Percentiles rank a stretch among this genome's conserved stretches.
These are phyloP conservation scores for Lophochroa leadbeateri DNA, from an alignment of 2,113 vertebrate genomes.

Conservation along the genomic window DNA sequence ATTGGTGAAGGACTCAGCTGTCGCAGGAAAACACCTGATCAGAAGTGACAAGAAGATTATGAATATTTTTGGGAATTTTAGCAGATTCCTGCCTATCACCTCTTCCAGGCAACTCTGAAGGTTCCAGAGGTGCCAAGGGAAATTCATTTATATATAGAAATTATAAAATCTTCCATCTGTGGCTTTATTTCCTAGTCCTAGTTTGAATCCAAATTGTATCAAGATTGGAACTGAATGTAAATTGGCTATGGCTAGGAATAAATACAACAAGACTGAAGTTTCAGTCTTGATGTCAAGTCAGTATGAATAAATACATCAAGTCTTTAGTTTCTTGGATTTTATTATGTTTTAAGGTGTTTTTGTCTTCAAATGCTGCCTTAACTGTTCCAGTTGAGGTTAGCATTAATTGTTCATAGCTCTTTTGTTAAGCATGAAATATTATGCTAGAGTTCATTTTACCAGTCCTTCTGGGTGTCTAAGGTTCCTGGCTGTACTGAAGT, in stretches of 20 bases:
- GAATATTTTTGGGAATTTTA: not conserved
- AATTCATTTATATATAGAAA: conserved; percentile 40
- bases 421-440: not conserved
- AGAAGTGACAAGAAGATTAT: not conserved
- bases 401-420: not conserved
- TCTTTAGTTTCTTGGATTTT: not conserved
- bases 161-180: conserved; percentile 26
- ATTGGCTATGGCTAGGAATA: not conserved
- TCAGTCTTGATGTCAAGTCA: too few relatives aligned
- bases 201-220: not conserved
- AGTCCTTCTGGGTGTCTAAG: not conserved
- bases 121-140: conserved; percentile 3
- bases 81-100: not conserved
- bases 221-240: conserved; percentile 15
- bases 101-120: not conserved
- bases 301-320: not conserved
- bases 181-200: not conserved
- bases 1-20: not conserved
- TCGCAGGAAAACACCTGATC: not conserved
- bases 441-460: not conserved
- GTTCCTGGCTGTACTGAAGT: not conserved
- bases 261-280: not conserved
- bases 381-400: not conserved
- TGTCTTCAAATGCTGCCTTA: not conserved
- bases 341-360: not conserved